A percentile compares a stretch with the other conserved stretches of the same genome.
Evolutionary conservation across 2,797 vertebrate species (phyloP).

Genomic region (Sarcoramphus papa): DNA sequence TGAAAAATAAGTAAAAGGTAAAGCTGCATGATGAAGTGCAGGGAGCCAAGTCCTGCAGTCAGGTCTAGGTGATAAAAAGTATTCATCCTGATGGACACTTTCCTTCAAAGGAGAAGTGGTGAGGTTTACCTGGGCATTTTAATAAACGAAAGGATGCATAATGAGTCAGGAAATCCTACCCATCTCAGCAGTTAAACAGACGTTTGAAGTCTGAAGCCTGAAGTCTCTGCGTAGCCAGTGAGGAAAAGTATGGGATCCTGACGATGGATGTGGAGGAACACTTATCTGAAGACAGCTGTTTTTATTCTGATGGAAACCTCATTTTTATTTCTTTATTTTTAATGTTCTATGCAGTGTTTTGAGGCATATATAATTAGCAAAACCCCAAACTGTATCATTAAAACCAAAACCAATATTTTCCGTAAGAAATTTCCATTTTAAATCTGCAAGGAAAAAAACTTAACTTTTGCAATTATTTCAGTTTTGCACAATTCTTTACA

Average conservation of each 20-base stretch:
- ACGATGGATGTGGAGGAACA: background rate
- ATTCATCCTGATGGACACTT: background rate
- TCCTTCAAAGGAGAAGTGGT: background rate
- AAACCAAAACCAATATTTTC: background rate
- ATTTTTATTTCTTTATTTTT: background rate
- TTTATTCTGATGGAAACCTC: background rate
- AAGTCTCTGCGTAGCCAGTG: background rate
- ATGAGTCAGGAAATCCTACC: background rate
- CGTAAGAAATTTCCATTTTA: background rate
- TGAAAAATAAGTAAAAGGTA: background rate
- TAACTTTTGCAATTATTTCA: background rate
- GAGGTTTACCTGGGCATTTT: background rate
- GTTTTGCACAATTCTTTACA: background rate
- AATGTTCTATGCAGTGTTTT: background rate
- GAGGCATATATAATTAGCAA: background rate
- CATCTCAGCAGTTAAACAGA: background rate
- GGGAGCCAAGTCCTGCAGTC: background rate
- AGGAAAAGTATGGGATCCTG: background rate
- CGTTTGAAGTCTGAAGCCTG: background rate
- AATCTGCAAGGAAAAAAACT: background rate
- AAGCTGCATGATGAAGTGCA: fast-evolving
- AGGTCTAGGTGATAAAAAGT: background rate
- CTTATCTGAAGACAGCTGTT: background rate
- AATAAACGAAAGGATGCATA: background rate
- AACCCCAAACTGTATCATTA: fast-evolving